phyloP scores from a whole-genome alignment of 2,113 vertebrate genomes.

The Lampris incognitus region DNA sequence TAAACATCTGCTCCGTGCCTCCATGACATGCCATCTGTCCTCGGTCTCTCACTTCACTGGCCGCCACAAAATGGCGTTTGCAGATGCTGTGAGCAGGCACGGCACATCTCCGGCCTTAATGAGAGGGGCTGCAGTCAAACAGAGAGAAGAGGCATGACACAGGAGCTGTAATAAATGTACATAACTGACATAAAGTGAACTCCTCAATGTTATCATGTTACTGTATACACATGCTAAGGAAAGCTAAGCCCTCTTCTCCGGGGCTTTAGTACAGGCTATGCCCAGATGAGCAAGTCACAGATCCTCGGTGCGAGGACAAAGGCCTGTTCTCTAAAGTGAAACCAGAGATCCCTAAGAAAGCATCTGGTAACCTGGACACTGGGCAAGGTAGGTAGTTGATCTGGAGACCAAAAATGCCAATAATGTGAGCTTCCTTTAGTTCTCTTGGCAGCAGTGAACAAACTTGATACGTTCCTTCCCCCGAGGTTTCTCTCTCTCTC shows the following conservation, averaged over 20 bases:
- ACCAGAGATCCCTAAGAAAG: constrained; percentile 69
- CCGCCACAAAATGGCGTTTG: neutral
- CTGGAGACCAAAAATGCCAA: constrained; percentile 76
- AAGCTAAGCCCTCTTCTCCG: constrained; percentile 41
- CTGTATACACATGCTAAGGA: constrained; percentile 42
- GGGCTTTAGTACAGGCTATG: constrained; percentile 31
- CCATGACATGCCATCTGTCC: constrained; percentile 69
- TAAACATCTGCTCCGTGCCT: constrained; percentile 72
- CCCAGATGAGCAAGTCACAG: constrained; percentile 41
- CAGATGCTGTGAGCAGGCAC: neutral
- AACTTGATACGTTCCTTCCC: constrained; percentile 69
- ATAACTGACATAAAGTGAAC: constrained; percentile 53
- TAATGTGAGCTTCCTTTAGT: constrained; percentile 65
- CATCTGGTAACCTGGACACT: constrained; percentile 73
- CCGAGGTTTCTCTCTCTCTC: constrained; percentile 17
- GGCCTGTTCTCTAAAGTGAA: constrained; percentile 66
- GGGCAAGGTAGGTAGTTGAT: constrained; percentile 48
- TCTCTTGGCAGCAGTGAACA: constrained; percentile 66
- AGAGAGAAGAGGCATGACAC: constrained; percentile 21
- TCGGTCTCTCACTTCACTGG: neutral
- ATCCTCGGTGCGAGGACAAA: constrained; percentile 67
- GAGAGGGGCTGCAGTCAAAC: constrained; percentile 43
- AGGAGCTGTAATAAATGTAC: constrained; percentile 50
- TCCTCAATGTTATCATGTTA: constrained; percentile 57
- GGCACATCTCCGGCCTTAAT: neutral